These are phyloP conservation scores for Luscinia megarhynchos DNA, from an alignment of 2,797 vertebrate species.

Conservation along the genomic window DNA sequence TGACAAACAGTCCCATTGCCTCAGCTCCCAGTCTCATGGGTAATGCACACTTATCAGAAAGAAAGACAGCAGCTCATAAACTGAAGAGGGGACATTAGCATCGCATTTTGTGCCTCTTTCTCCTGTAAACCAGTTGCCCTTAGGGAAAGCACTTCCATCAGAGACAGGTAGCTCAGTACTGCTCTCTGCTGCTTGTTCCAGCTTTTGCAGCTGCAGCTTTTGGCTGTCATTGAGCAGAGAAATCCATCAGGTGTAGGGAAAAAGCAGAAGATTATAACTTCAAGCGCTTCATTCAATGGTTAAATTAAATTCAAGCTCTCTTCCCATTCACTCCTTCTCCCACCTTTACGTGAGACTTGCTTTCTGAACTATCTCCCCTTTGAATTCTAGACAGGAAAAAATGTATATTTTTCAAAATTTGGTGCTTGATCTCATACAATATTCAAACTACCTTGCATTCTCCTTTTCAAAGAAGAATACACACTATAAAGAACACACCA, in stretches of 20 bases:
- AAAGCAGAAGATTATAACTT: not conserved
- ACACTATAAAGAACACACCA: not conserved
- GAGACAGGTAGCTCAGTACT: conserved; percentile 33
- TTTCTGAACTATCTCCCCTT: not conserved
- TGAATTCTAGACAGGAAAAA: not conserved
- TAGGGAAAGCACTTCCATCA: not conserved
- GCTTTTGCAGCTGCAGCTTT: not conserved
- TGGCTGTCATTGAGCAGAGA: not conserved
- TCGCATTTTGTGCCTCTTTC: not conserved
- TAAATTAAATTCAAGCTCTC: not conserved
- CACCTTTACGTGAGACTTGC: not conserved
- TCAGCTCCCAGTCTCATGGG: not conserved
- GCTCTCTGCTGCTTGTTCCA: conserved; percentile 58
- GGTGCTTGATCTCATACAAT: not conserved
- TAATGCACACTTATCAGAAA: not conserved
- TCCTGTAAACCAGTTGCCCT: not conserved
- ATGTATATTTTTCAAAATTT: not conserved
- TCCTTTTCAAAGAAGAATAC: not conserved
- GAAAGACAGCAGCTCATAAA: not conserved
- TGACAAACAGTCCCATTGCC: not conserved
- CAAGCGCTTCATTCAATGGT: not conserved
- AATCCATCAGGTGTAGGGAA: not conserved
- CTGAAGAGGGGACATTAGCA: not conserved
- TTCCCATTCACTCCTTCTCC: not conserved
- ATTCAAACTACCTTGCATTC: not conserved